These are phyloP conservation scores for Idaea aversata DNA, from an alignment of 2,888 invertebrate species.

Conservation along the genomic window DNA sequence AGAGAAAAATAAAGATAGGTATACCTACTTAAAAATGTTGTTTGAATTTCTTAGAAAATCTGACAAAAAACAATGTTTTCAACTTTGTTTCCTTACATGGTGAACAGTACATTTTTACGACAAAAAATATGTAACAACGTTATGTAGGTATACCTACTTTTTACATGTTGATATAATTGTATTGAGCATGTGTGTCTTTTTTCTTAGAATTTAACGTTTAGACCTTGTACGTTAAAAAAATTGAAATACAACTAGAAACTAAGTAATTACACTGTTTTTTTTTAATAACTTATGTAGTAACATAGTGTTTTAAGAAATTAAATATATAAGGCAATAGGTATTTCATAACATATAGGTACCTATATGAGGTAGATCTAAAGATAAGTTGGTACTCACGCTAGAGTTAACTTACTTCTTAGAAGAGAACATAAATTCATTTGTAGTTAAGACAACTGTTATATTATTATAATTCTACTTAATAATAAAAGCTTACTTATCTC, in stretches of 20 bases:
- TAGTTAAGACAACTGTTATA: neutral
- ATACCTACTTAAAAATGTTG: neutral
- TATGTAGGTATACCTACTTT: neutral
- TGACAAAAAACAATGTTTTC: slow-evolving; percentile 11
- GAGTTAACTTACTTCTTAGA: neutral
- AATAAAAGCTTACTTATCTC: neutral
- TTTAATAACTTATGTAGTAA: neutral
- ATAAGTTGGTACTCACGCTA: neutral
- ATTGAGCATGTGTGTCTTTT: slow-evolving; percentile 10
- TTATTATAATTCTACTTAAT: neutral
- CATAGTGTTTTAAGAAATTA: no score
- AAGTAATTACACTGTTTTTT: neutral
- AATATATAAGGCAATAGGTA: no score
- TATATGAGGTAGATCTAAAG: no score
- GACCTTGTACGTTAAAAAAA: neutral
- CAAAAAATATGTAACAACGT: slow-evolving; percentile 12
- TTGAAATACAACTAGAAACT: neutral
- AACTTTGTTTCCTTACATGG: slow-evolving; percentile 14
- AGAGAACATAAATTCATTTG: neutral
- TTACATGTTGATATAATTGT: slow-evolving; percentile 7
- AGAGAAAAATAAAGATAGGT: no score
- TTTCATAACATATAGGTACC: no score
- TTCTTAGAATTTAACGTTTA: neutral
- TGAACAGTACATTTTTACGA: slow-evolving; percentile 14
- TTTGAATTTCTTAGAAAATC: slow-evolving; percentile 10